Evolutionary conservation across 2,113 vertebrate genomes (phyloP).

Genomic region (Struthidea cinerea): DNA sequence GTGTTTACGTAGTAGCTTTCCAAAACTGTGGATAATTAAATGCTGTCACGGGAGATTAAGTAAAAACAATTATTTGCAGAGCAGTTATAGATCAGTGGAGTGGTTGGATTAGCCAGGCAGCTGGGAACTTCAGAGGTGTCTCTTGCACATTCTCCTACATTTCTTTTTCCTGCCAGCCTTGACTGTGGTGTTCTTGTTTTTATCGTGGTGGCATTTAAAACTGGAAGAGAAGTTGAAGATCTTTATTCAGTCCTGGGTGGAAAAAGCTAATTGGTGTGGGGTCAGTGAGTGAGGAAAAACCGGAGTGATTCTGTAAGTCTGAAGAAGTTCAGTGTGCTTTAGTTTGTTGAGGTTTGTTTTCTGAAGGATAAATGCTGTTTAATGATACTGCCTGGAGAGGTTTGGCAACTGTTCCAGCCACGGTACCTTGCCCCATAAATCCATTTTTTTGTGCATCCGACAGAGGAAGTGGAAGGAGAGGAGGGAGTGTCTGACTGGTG

Average conservation of each 20-base stretch:
- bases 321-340: background rate
- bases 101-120: background rate
- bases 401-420: background rate
- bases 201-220: background rate
- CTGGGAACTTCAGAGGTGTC: background rate
- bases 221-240: background rate
- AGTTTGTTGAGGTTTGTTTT: background rate
- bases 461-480: background rate
- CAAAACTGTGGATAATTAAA: conserved; percentile 10
- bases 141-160: background rate
- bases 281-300: background rate
- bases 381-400: background rate
- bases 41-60: background rate
- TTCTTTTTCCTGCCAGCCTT: background rate
- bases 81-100: background rate
- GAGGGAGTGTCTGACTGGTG: background rate
- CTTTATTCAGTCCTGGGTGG: background rate
- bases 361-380: background rate
- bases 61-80: conserved; percentile 15
- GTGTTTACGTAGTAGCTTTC: conserved; percentile 23
- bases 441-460: background rate
- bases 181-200: background rate
- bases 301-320: background rate
- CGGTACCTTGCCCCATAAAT: background rate
- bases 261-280: background rate